phyloP scores from a whole-genome alignment of 2,888 invertebrate genomes.

The Tortrix viridana region DNA sequence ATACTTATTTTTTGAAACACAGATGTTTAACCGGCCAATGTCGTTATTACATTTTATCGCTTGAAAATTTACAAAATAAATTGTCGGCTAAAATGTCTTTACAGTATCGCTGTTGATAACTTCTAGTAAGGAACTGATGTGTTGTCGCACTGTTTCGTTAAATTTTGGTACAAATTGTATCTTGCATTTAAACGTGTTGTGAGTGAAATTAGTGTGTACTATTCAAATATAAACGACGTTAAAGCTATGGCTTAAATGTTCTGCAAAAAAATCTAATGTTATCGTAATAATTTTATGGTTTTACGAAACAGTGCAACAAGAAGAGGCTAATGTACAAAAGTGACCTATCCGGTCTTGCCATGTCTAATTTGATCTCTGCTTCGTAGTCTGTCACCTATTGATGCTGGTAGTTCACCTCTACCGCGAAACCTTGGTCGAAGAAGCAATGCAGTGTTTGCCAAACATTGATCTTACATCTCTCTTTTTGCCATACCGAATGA shows the following conservation, averaged over 20 bases:
- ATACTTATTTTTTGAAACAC: constrained; percentile 24
- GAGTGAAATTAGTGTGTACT: constrained; percentile 44
- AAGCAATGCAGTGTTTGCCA: too few species aligned
- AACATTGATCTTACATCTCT: too few species aligned
- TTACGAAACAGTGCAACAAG: constrained; percentile 68
- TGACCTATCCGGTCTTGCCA: constrained; percentile 72
- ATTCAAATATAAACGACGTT: not conserved
- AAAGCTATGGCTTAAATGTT: constrained; percentile 2
- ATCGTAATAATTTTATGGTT: constrained; percentile 42
- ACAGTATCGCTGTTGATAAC: constrained; percentile 57
- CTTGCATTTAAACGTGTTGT: constrained; percentile 48
- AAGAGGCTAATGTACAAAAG: constrained; percentile 78
- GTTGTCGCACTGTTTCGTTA: constrained; percentile 69
- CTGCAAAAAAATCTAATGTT: not conserved
- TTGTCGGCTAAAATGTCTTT: constrained; percentile 57
- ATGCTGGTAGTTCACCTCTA: too few species aligned
- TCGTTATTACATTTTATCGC: constrained; percentile 53
- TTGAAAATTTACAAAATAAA: constrained; percentile 56
- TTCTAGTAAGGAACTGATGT: constrained; percentile 46
- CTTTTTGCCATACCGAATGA: too few species aligned
- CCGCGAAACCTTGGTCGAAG: too few species aligned
- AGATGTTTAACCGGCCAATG: constrained; percentile 27
- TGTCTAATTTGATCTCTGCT: constrained; percentile 79
- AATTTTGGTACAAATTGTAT: constrained; percentile 40
- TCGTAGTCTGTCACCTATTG: constrained; percentile 61